phyloP scores from a whole-genome alignment of 2,888 invertebrate genomes.

The Napeogenes inachia region DNA sequence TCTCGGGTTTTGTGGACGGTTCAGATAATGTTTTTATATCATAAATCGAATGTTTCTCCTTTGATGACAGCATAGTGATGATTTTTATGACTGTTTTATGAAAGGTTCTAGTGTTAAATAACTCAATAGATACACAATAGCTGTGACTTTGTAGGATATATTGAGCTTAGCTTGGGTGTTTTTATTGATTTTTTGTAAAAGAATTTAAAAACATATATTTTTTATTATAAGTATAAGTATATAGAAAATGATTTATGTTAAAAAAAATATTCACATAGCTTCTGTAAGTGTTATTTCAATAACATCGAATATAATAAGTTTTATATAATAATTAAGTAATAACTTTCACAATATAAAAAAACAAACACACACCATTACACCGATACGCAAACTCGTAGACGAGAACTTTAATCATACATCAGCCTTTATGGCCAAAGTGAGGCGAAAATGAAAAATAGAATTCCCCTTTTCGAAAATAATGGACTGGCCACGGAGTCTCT shows the following conservation, averaged over 20 bases:
- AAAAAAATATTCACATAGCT: too few species aligned
- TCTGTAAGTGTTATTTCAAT: too few species aligned
- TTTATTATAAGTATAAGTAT: too few species aligned
- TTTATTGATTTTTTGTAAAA: too few species aligned
- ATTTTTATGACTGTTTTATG: slow-evolving; percentile 7
- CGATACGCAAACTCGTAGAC: slow-evolving; percentile 32
- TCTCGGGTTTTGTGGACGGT: slow-evolving; percentile 9
- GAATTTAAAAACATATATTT: too few species aligned
- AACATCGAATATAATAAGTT: too few species aligned
- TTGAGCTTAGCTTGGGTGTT: neutral
- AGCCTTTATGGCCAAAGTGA: slow-evolving; percentile 47
- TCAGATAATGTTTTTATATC: slow-evolving; percentile 25
- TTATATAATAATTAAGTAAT: too few species aligned
- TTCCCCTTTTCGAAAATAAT: slow-evolving; percentile 67
- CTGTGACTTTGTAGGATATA: neutral
- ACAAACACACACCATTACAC: slow-evolving; percentile 22
- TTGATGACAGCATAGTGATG: slow-evolving; percentile 2
- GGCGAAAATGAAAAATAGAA: slow-evolving; percentile 49
- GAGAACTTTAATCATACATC: slow-evolving; percentile 61
- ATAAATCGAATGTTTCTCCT: slow-evolving; percentile 19
- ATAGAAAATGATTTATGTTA: too few species aligned
- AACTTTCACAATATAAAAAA: slow-evolving; percentile 15
- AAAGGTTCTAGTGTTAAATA: neutral
- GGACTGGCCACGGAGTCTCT: slow-evolving; percentile 60
- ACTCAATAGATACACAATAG: neutral